Conservation (phyloP, 1,140 invertebrate genomes). For the Drosophila sproati region DNA sequence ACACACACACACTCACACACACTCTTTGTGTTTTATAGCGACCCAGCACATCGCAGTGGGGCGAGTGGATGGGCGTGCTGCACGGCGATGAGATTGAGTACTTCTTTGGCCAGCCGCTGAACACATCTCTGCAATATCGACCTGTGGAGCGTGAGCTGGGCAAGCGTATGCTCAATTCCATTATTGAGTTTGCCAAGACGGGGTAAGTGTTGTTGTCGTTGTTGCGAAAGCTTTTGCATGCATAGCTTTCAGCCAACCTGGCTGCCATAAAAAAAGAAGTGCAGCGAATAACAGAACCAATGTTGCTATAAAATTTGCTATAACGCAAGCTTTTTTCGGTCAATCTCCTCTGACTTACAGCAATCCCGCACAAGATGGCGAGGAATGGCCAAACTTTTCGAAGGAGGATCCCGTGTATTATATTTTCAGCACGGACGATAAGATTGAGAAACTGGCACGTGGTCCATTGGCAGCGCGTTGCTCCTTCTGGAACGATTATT, state of each 20-base stretch:
- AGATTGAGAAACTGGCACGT: slow-evolving; percentile 86
- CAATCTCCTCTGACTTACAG: slow-evolving; percentile 86
- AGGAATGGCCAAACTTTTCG: slow-evolving; percentile 95
- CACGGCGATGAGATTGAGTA: slow-evolving; percentile 99
- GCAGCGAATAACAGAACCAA: slow-evolving; percentile 7
- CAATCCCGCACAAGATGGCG: slow-evolving; percentile 91
- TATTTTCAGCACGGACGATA: slow-evolving; percentile 92
- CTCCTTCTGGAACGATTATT: slow-evolving; percentile 97
- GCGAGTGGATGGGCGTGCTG: slow-evolving; percentile 98
- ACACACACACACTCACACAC: not conserved
- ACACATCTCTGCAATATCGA: slow-evolving; percentile 92
- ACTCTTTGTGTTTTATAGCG: slow-evolving; percentile 87
- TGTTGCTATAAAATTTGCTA: slow-evolving; percentile 15
- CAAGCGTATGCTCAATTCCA: slow-evolving; percentile 93
- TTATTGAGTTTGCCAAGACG: slow-evolving; percentile 93
- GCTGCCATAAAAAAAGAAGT: slow-evolving; percentile 29
- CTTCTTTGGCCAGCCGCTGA: slow-evolving; percentile 96
- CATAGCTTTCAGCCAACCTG: slow-evolving; percentile 22
- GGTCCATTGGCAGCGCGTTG: slow-evolving; percentile 94
- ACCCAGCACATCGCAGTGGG: slow-evolving; percentile 95
- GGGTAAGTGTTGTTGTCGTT: slow-evolving; percentile 88
- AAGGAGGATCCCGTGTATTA: slow-evolving; percentile 94
- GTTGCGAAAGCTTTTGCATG: slow-evolving; percentile 7
- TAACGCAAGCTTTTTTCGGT: slow-evolving; percentile 10
- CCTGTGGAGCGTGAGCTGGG: slow-evolving; percentile 93